Base-by-base conservation (phyloP, 2,888 invertebrate genomes). In the Epirrita christyi region DNA sequence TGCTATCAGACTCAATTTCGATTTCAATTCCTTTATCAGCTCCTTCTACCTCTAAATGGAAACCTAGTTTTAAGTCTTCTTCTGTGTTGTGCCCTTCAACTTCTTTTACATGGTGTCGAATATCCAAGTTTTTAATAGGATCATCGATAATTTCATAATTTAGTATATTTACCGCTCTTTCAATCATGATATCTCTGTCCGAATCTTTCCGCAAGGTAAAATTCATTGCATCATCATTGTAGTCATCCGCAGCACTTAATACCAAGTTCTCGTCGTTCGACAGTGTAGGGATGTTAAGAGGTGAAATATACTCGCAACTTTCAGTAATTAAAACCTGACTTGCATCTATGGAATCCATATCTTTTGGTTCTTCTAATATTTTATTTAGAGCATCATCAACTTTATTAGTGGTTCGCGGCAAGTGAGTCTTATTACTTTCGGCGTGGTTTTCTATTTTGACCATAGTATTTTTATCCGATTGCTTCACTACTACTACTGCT, bases 111-210 rank as follows among this genome's bases (percentile, higher is more conserved):
- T 36, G 28, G 9, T 11, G 36, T 11, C 14, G 28, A 29, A 13
- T 36, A 40, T 34, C 14, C 7, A 58, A 40, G n/a, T 34, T n/a
- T 7, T 11, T 13, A 13, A 44, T 11, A 15, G 36, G 32, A 40
- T 58, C 43, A 8, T 58, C 53, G 36, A 54, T 27, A 8, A 54
- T 52, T 6, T 65, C 63, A 44, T 59, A 51, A 43, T 38, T 48
- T 1, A 13, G 42, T 54, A 58, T 59, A 29, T 65, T 55, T 0
- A 54, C 47, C 32, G 59, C 52, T 34, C 58, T 46, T 49, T 56
- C 63, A 32, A 50, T 45, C 34, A 55, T n/a, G 13, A 46, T 53
- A 9, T 34, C 40, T 8, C 34, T n/a, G 8, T 29, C 13, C 13
- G 37, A 10, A 45, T 55, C 53, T 43, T 59, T 59, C 11, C 46